Conservation (phyloP, 2,888 invertebrate genomes). For the Drosophila limbata region DNA sequence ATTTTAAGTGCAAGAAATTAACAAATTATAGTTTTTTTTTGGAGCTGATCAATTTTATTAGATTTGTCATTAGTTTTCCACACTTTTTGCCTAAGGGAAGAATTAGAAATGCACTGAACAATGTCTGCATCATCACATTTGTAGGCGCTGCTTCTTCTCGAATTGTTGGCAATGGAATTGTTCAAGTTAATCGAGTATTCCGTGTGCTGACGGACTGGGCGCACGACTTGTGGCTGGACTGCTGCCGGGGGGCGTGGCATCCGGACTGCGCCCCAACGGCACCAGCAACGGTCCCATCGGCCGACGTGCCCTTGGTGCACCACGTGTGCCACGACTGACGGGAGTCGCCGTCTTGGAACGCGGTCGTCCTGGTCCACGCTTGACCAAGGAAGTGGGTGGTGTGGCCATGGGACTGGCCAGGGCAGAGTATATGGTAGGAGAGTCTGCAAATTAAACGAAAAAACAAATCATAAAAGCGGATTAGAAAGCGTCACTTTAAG, state of each 20-base stretch:
- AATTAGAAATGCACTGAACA: constrained; percentile 32
- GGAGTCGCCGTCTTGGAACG: constrained; percentile 89
- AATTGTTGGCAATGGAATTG: constrained; percentile 28
- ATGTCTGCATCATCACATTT: constrained; percentile 25
- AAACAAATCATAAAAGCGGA: constrained; percentile 12
- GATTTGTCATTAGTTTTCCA: constrained; percentile 18
- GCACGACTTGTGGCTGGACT: constrained; percentile 85
- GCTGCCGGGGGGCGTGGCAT: constrained; percentile 82
- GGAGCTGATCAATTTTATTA: constrained; percentile 14
- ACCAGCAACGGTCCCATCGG: constrained; percentile 86
- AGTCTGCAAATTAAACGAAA: constrained; percentile 39
- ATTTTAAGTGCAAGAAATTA: neutral
- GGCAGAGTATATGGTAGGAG: constrained; percentile 26
- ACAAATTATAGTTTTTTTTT: neutral
- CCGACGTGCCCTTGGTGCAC: constrained; percentile 87
- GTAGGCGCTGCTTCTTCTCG: constrained; percentile 7
- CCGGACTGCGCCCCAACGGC: constrained; percentile 84
- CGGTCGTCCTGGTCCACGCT: constrained; percentile 90
- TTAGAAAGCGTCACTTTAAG: constrained; percentile 14
- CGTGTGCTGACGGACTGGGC: constrained; percentile 77
- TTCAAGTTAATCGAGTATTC: constrained; percentile 41
- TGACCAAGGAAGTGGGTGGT: constrained; percentile 81
- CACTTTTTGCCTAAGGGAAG: constrained; percentile 4
- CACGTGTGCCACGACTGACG: constrained; percentile 88
- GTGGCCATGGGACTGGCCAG: constrained; percentile 45